These are phyloP conservation scores for Galeruca laticollis DNA, from an alignment of 2,888 invertebrate species.

Conservation along the genomic window DNA sequence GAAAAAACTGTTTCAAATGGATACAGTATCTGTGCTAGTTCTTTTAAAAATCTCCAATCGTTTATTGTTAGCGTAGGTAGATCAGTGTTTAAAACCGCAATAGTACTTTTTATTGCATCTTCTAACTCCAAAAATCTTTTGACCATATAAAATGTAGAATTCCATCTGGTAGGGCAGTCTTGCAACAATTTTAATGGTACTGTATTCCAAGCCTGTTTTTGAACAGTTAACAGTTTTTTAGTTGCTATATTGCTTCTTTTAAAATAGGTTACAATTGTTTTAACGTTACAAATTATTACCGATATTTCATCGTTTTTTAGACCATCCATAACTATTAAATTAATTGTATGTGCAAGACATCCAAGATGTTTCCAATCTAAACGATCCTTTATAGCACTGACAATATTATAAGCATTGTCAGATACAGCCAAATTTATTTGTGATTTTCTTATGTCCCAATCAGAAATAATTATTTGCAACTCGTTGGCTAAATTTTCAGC, in stretches of 20 bases:
- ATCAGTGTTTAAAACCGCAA: slow-evolving; percentile 3
- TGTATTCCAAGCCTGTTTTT: slow-evolving; percentile 3
- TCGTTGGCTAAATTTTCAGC: no score
- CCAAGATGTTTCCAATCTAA: slow-evolving; percentile 11
- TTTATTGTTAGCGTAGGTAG: not conserved
- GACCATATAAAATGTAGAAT: no score
- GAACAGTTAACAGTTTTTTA: not conserved
- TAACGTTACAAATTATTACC: not conserved
- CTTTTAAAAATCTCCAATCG: slow-evolving; percentile 8
- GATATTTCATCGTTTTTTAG: slow-evolving; percentile 3
- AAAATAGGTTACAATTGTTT: not conserved
- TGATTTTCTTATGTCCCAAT: no score
- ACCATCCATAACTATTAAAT: slow-evolving; percentile 9
- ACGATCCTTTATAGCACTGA: no score
- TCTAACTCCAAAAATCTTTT: no score
- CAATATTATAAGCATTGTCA: no score
- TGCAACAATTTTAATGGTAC: slow-evolving; percentile 3
- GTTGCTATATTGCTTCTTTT: not conserved
- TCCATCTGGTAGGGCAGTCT: slow-evolving; percentile 6
- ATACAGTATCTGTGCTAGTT: not conserved
- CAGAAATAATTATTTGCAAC: no score
- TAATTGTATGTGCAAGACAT: no score
- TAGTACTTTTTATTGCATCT: slow-evolving; percentile 4
- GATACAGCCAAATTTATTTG: no score
- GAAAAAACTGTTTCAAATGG: slow-evolving; percentile 3